These are phyloP conservation scores for Xylota segnis DNA, from an alignment of 2,888 invertebrate genomes.

Conservation along the genomic window DNA sequence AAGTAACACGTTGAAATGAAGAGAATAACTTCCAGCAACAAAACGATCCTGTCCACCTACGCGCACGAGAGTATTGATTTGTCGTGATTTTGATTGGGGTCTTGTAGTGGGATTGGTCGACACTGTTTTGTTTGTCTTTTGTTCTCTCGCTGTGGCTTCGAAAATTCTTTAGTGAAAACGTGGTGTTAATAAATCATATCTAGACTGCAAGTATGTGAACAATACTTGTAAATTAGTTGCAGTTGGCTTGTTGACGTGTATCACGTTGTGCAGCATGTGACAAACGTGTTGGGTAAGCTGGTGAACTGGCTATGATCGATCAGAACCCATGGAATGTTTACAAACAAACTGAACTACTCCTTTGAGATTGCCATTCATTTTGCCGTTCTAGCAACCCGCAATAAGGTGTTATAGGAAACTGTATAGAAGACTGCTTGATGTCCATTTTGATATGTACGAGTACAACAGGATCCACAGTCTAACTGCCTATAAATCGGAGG, in stretches of 20 bases:
- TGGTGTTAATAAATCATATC: constrained; percentile 10
- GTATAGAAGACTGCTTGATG: too few species aligned
- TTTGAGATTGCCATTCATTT: too few species aligned
- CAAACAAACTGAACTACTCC: too few species aligned
- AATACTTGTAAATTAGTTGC: neutral
- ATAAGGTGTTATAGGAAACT: too few species aligned
- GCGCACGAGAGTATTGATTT: constrained; percentile 44
- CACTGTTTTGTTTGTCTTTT: constrained; percentile 4
- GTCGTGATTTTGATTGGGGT: constrained; percentile 45
- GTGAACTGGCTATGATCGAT: too few species aligned
- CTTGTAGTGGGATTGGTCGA: constrained; percentile 18
- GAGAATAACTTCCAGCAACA: constrained; percentile 18
- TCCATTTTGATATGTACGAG: too few species aligned
- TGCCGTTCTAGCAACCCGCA: too few species aligned
- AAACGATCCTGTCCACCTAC: constrained; percentile 54
- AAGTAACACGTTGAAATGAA: constrained; percentile 5
- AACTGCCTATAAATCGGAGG: too few species aligned
- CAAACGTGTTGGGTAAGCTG: neutral
- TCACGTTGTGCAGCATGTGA: neutral
- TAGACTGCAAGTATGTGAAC: neutral
- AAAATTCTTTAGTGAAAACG: constrained; percentile 4
- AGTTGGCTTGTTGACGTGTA: neutral
- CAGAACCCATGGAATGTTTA: too few species aligned
- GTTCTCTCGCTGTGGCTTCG: neutral
- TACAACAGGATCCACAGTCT: too few species aligned